These are phyloP conservation scores for Tetramorium simillimum DNA, from an alignment of 1,140 invertebrate species.

Conservation along the genomic window DNA sequence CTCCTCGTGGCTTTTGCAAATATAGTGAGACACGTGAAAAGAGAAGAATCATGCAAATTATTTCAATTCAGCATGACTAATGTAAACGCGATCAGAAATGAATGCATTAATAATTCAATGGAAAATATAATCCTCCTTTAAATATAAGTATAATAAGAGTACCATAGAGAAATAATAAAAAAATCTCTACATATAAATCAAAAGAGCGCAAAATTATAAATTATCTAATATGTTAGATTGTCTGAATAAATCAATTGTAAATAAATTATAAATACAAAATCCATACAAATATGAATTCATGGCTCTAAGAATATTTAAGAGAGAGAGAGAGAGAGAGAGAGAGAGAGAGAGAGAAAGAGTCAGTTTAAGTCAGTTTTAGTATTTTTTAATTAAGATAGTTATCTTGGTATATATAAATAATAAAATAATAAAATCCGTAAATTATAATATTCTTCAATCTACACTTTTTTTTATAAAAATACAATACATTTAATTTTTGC, in stretches of 20 bases:
- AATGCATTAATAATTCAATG: neutral
- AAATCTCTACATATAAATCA: neutral
- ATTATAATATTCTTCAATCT: neutral
- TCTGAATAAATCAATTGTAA: neutral
- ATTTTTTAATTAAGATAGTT: neutral
- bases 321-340: neutral
- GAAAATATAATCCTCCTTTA: neutral
- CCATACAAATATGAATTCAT: neutral
- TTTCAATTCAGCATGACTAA: neutral
- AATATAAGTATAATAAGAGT: neutral
- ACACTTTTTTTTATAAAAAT: neutral
- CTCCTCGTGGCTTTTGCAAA: conserved; percentile 1
- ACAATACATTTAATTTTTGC: neutral
- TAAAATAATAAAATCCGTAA: neutral
- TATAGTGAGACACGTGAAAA: neutral
- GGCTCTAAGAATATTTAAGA: neutral
- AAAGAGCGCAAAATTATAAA: neutral
- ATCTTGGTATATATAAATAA: neutral
- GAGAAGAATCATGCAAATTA: neutral
- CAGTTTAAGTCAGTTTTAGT: no score
- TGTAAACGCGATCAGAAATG: neutral
- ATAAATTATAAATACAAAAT: neutral
- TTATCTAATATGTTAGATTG: neutral
- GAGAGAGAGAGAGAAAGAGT: no score
- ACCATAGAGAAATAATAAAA: neutral